Percentiles rank a stretch among this genome's conserved stretches.
Evolutionary conservation across 2,113 vertebrate species (phyloP).

Genomic region (Eurypyga helias): DNA sequence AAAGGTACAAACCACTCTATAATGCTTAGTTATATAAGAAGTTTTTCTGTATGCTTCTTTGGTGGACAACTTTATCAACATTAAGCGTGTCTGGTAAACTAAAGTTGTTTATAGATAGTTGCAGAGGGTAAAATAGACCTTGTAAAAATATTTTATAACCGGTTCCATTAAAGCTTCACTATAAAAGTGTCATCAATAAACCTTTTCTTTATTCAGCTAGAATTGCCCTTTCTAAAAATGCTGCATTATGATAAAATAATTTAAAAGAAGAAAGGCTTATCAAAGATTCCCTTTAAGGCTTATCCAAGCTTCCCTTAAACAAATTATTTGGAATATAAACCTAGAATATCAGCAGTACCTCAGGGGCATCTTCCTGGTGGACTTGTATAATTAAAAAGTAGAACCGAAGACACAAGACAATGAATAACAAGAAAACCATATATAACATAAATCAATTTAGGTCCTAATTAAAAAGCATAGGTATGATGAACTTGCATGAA

Average conservation of each 20-base stretch:
- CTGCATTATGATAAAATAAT: background rate
- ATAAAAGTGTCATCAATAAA: background rate
- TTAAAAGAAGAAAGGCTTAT: background rate
- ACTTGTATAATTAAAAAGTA: background rate
- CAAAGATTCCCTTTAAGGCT: background rate
- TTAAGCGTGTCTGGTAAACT: background rate
- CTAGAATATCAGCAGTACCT: background rate
- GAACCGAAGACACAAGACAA: background rate
- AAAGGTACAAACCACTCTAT: rapidly evolving
- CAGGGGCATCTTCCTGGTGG: background rate
- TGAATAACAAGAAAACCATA: background rate
- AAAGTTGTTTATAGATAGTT: background rate
- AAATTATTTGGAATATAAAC: background rate
- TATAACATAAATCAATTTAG: background rate
- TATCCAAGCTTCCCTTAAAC: background rate
- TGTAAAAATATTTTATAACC: background rate
- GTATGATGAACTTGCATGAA: background rate
- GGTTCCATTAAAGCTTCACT: background rate
- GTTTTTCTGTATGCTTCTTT: background rate
- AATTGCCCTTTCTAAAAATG: background rate
- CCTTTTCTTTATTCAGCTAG: background rate
- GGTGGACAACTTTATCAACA: background rate
- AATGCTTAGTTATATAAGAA: background rate
- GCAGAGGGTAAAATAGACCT: background rate
- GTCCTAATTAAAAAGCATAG: background rate